Conservation (phyloP, 2,113 vertebrate species). For the Psittacula cyanocephala region DNA sequence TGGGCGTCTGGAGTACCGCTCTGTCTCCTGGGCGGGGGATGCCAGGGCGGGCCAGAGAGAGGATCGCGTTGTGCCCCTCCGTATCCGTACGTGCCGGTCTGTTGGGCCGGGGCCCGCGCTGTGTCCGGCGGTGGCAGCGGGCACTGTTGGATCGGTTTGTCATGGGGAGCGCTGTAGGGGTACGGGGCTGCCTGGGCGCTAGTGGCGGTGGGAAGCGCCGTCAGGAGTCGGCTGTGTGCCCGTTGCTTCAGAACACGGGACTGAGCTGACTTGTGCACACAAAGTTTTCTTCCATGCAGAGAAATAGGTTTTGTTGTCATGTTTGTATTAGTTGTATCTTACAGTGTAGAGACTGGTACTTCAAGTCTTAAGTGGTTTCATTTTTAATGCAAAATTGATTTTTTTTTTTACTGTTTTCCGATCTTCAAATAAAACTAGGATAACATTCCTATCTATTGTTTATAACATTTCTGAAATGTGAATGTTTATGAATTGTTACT, state of each 20-base stretch:
- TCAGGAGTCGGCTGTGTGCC: fast-evolving
- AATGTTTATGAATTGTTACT: background rate
- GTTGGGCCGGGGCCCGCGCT: fast-evolving
- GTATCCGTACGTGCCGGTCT: fast-evolving
- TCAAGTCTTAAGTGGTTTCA: background rate
- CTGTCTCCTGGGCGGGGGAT: background rate
- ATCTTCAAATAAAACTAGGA: background rate
- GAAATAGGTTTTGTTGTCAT: background rate
- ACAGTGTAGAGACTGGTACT: too few species aligned
- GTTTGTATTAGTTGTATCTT: fast-evolving
- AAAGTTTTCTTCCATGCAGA: background rate
- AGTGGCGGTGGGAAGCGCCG: fast-evolving
- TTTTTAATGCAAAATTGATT: background rate
- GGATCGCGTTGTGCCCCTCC: background rate
- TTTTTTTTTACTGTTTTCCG: background rate
- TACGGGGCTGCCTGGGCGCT: fast-evolving
- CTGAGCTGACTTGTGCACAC: fast-evolving
- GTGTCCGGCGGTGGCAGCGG: fast-evolving
- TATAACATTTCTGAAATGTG: background rate
- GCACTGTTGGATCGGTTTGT: fast-evolving
- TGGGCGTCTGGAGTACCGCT: too few species aligned
- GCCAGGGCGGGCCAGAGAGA: background rate
- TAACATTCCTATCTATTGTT: background rate
- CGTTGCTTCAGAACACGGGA: fast-evolving
- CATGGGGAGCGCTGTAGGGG: fast-evolving